Percentiles rank a stretch among this genome's conserved stretches.
Evolutionary conservation across 2,113 vertebrate species (phyloP).

Genomic region (Paraplagusia blochii): DNA sequence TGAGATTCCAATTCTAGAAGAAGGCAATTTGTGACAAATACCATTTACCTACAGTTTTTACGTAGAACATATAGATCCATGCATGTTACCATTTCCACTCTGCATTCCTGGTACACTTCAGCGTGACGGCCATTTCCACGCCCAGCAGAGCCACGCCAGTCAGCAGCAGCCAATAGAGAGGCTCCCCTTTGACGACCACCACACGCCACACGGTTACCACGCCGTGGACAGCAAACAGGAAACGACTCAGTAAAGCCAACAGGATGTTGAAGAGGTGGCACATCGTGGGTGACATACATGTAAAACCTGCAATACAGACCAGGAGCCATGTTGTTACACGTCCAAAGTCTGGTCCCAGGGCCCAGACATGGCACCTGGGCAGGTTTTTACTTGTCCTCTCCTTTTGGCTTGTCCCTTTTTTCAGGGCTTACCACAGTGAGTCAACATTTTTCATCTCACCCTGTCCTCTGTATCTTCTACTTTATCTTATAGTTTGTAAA

Average conservation of each 20-base stretch:
- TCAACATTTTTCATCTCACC: too few species aligned
- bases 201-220: constrained; percentile 73
- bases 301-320: constrained; percentile 13
- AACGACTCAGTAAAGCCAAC: constrained; percentile 71
- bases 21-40: too few species aligned
- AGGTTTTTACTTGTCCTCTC: too few species aligned
- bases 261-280: constrained; percentile 58
- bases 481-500: too few species aligned
- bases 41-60: too few species aligned
- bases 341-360: too few species aligned
- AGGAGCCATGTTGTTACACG: background rate
- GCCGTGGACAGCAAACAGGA: constrained; percentile 73
- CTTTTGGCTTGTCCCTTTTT: too few species aligned
- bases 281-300: constrained; percentile 38
- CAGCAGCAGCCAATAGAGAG: constrained; percentile 72
- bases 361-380: too few species aligned
- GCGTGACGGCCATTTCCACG: constrained; percentile 72
- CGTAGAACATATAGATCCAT: too few species aligned
- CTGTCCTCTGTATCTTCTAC: too few species aligned
- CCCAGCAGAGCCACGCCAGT: constrained; percentile 70
- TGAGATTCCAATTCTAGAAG: too few species aligned
- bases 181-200: constrained; percentile 65
- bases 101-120: constrained; percentile 69
- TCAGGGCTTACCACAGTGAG: too few species aligned
- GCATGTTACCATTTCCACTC: constrained; percentile 79